A percentile compares a stretch with the other conserved stretches of the same genome.
Evolutionary conservation across 2,797 vertebrate species (phyloP).

Genomic region (Brachyrhaphis roseni): DNA sequence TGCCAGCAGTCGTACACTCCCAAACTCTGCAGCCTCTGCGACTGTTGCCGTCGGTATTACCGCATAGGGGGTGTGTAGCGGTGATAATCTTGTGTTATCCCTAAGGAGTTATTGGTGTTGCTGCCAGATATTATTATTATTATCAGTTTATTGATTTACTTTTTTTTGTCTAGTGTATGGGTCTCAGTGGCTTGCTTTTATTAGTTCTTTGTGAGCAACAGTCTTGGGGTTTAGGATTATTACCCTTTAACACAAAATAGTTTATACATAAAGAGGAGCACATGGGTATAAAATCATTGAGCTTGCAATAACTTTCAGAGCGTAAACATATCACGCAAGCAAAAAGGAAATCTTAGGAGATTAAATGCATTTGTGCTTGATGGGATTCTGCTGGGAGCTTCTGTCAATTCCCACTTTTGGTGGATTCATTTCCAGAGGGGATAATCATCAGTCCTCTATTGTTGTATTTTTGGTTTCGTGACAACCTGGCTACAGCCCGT

Average conservation of each 20-base stretch:
- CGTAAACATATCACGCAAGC: constrained; percentile 4
- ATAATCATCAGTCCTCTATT: constrained; percentile 48
- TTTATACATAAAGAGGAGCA: constrained; percentile 40
- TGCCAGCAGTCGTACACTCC: constrained; percentile 48
- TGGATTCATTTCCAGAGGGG: constrained; percentile 10
- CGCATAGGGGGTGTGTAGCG: constrained; percentile 24
- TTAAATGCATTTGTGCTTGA: constrained; percentile 13
- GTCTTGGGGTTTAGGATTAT: constrained; percentile 9
- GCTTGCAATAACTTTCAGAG: constrained; percentile 40
- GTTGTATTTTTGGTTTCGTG: constrained; percentile 27
- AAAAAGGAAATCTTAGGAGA: constrained; percentile 21
- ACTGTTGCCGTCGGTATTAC: constrained; percentile 24
- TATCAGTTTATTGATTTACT: not conserved
- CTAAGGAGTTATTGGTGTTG: constrained; percentile 48
- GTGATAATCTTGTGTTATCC: constrained; percentile 58
- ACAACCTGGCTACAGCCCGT: constrained; percentile 6
- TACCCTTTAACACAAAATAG: constrained; percentile 26
- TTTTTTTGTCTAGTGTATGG: constrained; percentile 27
- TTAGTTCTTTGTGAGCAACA: constrained; percentile 41
- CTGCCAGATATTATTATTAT: constrained; percentile 63
- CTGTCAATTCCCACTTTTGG: not conserved
- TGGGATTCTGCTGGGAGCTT: constrained; percentile 9
- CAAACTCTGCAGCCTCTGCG: constrained; percentile 44
- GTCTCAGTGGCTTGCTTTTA: constrained; percentile 58
- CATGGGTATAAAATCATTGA: constrained; percentile 20